Conservation (phyloP, 2,797 vertebrate species). For the Bufotes viridis region DNA sequence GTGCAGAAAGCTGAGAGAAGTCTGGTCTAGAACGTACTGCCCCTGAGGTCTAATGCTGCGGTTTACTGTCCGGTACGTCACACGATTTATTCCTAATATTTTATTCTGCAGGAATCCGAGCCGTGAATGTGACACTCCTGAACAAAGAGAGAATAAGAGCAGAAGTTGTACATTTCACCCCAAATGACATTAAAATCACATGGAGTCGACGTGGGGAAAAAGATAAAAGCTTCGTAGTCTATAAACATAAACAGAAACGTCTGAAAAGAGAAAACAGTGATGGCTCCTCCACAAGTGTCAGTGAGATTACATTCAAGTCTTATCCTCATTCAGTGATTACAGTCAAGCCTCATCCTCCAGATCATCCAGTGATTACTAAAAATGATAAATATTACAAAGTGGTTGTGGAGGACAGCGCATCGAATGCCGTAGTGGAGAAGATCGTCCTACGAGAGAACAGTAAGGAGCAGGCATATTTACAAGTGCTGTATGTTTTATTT, state of each 20-base stretch:
- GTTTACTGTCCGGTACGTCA: too few species aligned
- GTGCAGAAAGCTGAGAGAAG: too few species aligned
- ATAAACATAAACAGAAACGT: fast-evolving
- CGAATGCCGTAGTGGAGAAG: not conserved
- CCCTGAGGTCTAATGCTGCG: too few species aligned
- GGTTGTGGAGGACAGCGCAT: not conserved
- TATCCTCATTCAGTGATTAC: too few species aligned
- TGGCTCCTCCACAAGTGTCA: not conserved
- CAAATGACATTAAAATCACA: not conserved
- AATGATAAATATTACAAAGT: not conserved
- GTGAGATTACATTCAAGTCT: not conserved
- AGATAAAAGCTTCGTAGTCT: not conserved
- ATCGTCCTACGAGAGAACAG: not conserved
- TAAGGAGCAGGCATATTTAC: not conserved
- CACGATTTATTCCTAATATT: not conserved
- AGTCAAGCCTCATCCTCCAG: too few species aligned
- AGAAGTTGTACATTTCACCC: constrained; percentile 6
- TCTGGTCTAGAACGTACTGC: too few species aligned
- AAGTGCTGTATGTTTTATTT: not conserved
- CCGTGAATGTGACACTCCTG: not conserved
- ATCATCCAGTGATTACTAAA: too few species aligned
- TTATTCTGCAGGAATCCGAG: not conserved
- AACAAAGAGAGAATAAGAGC: not conserved
- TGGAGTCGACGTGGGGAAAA: not conserved
- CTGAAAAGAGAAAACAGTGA: not conserved